Conservation (phyloP, 2,113 vertebrate genomes). For the Rattus rattus region DNA sequence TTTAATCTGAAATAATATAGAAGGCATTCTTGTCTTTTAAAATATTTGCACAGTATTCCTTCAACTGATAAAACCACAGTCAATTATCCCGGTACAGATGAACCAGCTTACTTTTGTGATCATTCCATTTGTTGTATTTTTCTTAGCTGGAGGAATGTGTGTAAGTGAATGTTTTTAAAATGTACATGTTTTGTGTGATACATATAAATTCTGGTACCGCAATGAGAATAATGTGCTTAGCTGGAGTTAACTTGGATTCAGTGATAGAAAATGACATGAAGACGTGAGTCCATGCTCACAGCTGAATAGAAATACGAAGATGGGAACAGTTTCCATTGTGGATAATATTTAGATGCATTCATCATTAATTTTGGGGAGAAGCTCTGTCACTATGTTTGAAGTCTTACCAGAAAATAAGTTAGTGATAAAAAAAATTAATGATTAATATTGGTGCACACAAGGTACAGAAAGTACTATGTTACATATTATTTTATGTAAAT, state of each 20-base stretch:
- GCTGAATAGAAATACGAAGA: not conserved
- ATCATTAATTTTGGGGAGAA: conserved; percentile 17
- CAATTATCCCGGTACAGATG: not conserved
- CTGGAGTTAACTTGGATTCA: not conserved
- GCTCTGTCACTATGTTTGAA: not conserved
- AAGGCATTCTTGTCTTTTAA: not conserved
- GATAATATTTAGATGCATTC: not conserved
- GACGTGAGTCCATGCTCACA: not conserved
- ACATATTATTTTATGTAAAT: conserved; percentile 14
- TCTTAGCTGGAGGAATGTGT: not conserved
- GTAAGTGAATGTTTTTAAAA: not conserved
- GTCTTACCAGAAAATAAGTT: not conserved
- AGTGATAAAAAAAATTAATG: not conserved
- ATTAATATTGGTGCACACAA: not conserved
- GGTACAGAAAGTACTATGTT: not conserved
- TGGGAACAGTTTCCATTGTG: conserved; percentile 3
- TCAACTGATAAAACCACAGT: not conserved
- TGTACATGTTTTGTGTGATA: not conserved
- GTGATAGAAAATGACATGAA: not conserved
- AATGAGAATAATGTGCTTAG: not conserved
- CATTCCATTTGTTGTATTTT: not conserved
- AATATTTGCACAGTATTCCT: not conserved
- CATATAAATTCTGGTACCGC: not conserved
- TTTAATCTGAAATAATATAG: not conserved
- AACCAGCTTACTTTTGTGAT: not conserved